Evolutionary conservation across 2,888 invertebrate genomes (phyloP), one percentile per base, ranked within the genome.

Genomic region (Drosophila testacea): DNA sequence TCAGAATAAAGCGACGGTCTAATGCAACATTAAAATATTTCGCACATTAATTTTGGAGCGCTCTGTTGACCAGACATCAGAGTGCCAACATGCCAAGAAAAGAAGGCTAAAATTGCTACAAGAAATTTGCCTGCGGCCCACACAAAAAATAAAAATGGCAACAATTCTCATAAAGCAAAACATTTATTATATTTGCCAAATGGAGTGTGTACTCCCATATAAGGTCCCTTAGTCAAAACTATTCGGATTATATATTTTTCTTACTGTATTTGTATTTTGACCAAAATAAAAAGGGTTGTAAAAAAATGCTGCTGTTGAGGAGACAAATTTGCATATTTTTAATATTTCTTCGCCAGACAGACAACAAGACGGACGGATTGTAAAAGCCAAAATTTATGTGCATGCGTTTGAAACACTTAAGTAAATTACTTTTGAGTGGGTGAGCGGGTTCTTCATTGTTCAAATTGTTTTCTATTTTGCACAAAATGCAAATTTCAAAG

Each of bases 281-380:
- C 48, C 65, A 70, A 67, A 65, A 61, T 68, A 79, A 84, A 86
- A 85, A 85, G 85, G 85, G 85, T 85, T 86, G 75, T 83, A 79
- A 77, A 67, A 38, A 51, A 59, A 59, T 59, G 62, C 56, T 68
- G 36, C 51, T 56, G 51, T 65, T 66, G 64, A 69, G 67, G 62
- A 71, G 83, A 72, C 70, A 81, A 83, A 86, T 86, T 86, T 86
- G 81, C 87, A 86, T 86, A 86, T 86, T 84, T 85, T 84, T 84
- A 87, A 84, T 87, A 86, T 85, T 84, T 85, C 74, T 79, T 73
- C 69, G 64, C 48, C 55, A 70, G 62, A 60, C 65, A 47, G 61
- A 54, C 46, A 28, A 48, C 6, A 41, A 46, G 52, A 41, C 55
- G 30, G 67, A 42, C 62, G 50, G n/a, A 52, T 32, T 56, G 71